Conservation (phyloP, 2,888 invertebrate species). For the Lasioglossum vierecki region DNA sequence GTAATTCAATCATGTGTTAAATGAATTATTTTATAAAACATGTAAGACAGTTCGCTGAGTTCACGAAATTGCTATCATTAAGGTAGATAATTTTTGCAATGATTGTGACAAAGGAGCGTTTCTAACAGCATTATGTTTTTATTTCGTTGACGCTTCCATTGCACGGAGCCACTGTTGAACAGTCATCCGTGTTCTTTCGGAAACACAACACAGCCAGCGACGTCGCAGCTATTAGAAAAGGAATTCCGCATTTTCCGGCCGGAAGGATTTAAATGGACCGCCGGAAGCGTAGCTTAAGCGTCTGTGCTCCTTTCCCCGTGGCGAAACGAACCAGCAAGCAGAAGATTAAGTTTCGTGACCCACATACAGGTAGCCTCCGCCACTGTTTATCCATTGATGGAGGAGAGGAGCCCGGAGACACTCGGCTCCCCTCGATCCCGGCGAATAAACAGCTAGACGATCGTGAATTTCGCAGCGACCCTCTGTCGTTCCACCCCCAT, state of each 20-base stretch:
- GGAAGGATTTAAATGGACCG: slow-evolving; percentile 14
- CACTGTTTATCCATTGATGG: slow-evolving; percentile 20
- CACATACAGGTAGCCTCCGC: slow-evolving; percentile 6
- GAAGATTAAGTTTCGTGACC: slow-evolving; percentile 22
- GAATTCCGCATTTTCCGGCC: slow-evolving; percentile 17
- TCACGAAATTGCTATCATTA: too few species aligned
- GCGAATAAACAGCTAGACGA: neutral
- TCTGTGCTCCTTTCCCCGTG: neutral
- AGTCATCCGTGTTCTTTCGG: neutral
- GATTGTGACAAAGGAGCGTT: neutral
- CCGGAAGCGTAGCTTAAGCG: slow-evolving; percentile 11
- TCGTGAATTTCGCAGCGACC: slow-evolving; percentile 35
- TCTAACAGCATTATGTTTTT: neutral
- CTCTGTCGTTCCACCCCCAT: neutral
- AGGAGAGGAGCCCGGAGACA: neutral
- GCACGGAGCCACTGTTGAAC: neutral
- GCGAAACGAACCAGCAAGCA: slow-evolving; percentile 4
- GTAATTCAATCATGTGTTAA: too few species aligned
- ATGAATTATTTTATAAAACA: too few species aligned
- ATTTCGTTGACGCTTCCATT: neutral
- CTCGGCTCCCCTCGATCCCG: neutral
- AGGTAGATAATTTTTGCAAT: neutral
- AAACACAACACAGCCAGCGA: neutral
- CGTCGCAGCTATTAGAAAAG: slow-evolving; percentile 7
- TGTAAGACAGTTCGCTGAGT: too few species aligned